Conservation (phyloP, 2,888 invertebrate species). For the Unio delphinus region DNA sequence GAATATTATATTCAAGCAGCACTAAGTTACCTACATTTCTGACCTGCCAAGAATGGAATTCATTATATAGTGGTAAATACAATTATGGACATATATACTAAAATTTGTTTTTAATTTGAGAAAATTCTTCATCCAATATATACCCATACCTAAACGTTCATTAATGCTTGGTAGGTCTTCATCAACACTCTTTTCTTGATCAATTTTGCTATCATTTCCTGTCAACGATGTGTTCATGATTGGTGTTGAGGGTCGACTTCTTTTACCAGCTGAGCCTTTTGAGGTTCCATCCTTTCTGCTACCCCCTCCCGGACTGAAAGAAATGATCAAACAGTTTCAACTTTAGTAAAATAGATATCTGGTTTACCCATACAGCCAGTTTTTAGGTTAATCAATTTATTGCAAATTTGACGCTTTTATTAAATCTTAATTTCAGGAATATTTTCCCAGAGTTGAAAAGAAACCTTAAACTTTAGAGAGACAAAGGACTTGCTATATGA, state of each 20-base stretch:
- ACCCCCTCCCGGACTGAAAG: neutral
- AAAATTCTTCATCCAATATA: neutral
- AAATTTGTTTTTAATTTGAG: neutral
- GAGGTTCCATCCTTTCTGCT: neutral
- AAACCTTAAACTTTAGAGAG: no score
- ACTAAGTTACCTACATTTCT: neutral
- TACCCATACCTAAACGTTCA: constrained; percentile 59
- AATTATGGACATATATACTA: neutral
- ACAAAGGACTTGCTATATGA: no score
- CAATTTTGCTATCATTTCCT: neutral
- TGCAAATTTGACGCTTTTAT: no score
- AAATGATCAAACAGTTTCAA: no score
- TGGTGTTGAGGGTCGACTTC: constrained; percentile 1
- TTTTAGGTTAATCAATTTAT: no score
- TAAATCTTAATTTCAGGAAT: no score
- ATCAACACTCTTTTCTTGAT: neutral
- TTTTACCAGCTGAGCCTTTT: neutral
- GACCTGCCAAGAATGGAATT: neutral
- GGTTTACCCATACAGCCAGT: no score
- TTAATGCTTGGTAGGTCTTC: constrained; percentile 53
- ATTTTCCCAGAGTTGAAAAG: no score
- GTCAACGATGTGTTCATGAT: neutral
- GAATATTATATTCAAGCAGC: neutral
- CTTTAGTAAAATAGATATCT: no score
- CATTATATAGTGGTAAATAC: no score